A percentile compares a stretch with the other conserved stretches of the same genome.
These are phyloP conservation scores for Eilema sororculum DNA, from an alignment of 2,888 invertebrate species.

Conservation along the genomic window DNA sequence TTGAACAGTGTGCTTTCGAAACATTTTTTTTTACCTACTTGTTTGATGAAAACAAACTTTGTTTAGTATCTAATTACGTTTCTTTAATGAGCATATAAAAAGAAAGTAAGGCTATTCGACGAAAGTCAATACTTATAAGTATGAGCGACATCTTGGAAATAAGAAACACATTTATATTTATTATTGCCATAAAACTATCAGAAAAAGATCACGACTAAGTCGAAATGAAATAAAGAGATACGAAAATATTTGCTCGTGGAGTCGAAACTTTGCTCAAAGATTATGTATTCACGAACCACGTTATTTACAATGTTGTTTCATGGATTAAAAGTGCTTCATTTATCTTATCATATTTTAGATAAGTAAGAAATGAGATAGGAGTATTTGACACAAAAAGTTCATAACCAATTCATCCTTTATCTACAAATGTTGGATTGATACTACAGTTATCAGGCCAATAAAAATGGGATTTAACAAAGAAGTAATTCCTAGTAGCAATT, in stretches of 20 bases:
- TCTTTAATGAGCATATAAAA: background rate
- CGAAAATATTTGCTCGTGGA: constrained; percentile 34
- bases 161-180: background rate
- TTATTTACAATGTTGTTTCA: constrained; percentile 5
- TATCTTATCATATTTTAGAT: background rate
- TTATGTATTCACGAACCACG: constrained; percentile 23
- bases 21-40: background rate
- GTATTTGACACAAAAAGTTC: background rate
- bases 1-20: background rate
- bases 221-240: constrained; percentile 19
- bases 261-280: constrained; percentile 34
- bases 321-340: background rate
- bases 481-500: no score
- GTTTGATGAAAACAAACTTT: background rate
- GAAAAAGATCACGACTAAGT: constrained; percentile 22
- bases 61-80: background rate
- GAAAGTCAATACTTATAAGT: background rate
- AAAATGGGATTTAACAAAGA: no score
- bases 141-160: background rate
- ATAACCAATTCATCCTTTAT: background rate
- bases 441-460: no score
- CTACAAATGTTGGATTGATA: background rate
- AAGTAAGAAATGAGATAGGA: background rate
- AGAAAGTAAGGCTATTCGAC: no score
- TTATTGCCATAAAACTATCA: background rate